A percentile compares a stretch with the other conserved stretches of the same genome.
phyloP scores from a whole-genome alignment of 2,113 vertebrate genomes.

The Brachionichthys hirsutus region DNA sequence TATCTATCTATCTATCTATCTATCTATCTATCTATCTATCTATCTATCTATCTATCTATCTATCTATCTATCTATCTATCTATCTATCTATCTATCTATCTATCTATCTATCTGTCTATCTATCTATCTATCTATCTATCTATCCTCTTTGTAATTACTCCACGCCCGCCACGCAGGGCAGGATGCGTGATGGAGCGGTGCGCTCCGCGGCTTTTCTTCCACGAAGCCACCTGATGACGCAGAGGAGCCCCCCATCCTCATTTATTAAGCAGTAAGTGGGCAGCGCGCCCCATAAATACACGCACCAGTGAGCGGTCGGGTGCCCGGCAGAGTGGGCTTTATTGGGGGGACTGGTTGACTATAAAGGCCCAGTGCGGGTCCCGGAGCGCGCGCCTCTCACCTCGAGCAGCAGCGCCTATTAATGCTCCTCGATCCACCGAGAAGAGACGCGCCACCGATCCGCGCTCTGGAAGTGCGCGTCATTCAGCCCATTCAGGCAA shows the following conservation, averaged over 20 bases:
- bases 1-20: too few species aligned
- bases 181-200: too few species aligned
- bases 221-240: too few species aligned
- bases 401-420: conserved; percentile 74
- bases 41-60: too few species aligned
- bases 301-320: conserved; percentile 65
- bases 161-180: too few species aligned
- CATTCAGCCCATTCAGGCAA: conserved; percentile 82
- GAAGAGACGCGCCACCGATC: conserved; percentile 74
- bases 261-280: conserved; percentile 56
- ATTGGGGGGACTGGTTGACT: conserved; percentile 69
- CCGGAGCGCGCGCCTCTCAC: conserved; percentile 65
- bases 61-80: too few species aligned
- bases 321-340: conserved; percentile 56
- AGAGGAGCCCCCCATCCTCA: conserved; percentile 4
- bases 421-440: conserved; percentile 84
- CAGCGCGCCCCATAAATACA: conserved; percentile 56
- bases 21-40: too few species aligned
- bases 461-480: conserved; percentile 76
- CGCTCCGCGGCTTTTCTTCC: too few species aligned
- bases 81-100: too few species aligned
- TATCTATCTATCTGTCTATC: too few species aligned
- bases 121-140: too few species aligned
- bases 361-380: conserved; percentile 76
- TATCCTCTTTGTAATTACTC: too few species aligned